Conservation (phyloP, 2,888 invertebrate species). For the Himalopsyche kuldschensis region DNA sequence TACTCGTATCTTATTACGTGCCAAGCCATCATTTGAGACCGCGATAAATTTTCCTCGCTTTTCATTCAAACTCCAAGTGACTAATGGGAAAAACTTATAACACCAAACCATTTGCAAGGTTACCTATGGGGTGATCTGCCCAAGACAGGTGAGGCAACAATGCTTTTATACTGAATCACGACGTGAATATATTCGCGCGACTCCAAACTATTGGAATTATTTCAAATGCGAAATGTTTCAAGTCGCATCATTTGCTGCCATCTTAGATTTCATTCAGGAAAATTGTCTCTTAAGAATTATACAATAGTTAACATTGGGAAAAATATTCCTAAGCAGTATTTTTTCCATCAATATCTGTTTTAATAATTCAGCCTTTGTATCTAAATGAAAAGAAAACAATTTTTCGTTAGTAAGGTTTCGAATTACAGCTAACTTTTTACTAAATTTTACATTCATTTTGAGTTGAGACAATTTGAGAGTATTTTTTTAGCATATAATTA, state of each 20-base stretch:
- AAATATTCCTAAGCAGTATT: too few species aligned
- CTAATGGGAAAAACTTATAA: background rate
- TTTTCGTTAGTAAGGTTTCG: too few species aligned
- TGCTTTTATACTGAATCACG: background rate
- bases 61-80: background rate
- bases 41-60: background rate
- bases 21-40: background rate
- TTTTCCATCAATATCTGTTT: too few species aligned
- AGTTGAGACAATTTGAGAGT: too few species aligned
- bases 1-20: background rate
- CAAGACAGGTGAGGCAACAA: background rate
- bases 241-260: background rate
- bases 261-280: background rate
- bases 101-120: background rate
- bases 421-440: too few species aligned
- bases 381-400: too few species aligned
- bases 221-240: background rate
- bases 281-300: background rate
- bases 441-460: too few species aligned
- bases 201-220: background rate
- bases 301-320: too few species aligned
- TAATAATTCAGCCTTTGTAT: too few species aligned
- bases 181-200: background rate
- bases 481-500: too few species aligned
- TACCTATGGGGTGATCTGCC: background rate